phyloP scores from a whole-genome alignment of 2,797 vertebrate genomes.

The Acrocephalus scirpaceus region DNA sequence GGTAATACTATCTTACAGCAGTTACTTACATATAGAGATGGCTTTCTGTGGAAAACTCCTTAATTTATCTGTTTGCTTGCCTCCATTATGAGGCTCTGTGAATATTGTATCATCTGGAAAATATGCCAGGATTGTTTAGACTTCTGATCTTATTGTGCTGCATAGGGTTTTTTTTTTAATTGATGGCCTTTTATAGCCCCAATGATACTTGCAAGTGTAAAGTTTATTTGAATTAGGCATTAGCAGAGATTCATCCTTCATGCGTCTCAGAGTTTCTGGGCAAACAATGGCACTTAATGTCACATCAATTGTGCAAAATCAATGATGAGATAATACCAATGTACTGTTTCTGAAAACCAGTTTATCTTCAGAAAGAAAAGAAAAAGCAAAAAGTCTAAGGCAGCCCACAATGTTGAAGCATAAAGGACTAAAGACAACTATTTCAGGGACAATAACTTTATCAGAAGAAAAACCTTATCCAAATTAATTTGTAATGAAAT shows the following conservation, averaged over 20 bases:
- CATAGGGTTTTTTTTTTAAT: background rate
- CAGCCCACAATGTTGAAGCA: background rate
- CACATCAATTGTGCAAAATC: background rate
- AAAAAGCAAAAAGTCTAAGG: background rate
- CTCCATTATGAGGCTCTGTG: background rate
- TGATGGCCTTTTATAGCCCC: background rate
- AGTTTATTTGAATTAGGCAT: background rate
- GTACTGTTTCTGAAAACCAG: background rate
- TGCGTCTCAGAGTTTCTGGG: background rate
- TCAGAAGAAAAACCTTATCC: background rate
- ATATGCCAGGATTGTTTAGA: background rate
- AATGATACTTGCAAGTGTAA: background rate
- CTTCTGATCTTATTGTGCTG: background rate
- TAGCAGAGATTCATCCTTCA: background rate
- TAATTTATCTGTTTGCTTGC: background rate
- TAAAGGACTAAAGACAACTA: background rate
- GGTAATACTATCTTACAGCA: background rate
- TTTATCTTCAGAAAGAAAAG: background rate
- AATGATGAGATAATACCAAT: background rate
- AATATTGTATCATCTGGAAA: background rate
- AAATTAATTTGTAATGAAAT: background rate
- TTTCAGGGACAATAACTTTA: background rate
- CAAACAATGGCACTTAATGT: background rate
- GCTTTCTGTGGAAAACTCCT: background rate
- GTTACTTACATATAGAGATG: background rate